Conservation (phyloP, 2,797 vertebrate species). For the Otolemur crassicaudatus region DNA sequence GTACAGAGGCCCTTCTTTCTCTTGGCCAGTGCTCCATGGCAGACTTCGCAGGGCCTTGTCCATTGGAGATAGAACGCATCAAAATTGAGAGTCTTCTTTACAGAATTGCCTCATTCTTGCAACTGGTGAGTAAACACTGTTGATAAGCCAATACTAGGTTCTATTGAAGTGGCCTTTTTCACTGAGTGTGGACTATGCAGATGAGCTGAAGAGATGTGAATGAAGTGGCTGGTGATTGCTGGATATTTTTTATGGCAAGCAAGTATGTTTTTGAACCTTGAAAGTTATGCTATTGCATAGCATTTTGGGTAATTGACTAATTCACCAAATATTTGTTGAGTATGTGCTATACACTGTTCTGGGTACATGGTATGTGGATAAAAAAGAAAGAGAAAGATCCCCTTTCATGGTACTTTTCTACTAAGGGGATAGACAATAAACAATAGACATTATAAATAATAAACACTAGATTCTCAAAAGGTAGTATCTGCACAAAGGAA, state of each 20-base stretch:
- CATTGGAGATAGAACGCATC: conserved; percentile 89
- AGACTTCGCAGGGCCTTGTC: conserved; percentile 86
- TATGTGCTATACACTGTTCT: background rate
- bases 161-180: background rate
- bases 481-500: background rate
- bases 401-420: background rate
- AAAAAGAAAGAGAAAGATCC: background rate
- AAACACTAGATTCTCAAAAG: background rate
- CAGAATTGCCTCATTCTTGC: conserved; percentile 96
- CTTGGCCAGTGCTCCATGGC: conserved; percentile 92
- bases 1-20: conserved; percentile 96
- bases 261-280: conserved; percentile 39
- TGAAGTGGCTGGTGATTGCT: background rate
- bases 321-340: background rate
- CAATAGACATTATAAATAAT: background rate
- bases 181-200: background rate
- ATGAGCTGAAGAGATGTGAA: background rate
- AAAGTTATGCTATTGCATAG: background rate
- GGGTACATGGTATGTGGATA: background rate
- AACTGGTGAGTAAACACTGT: conserved; percentile 92
- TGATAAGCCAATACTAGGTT: background rate
- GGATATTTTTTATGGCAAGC: background rate
- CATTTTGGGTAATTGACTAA: background rate
- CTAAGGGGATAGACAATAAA: background rate
- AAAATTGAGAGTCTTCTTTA: conserved; percentile 96